Conservation (phyloP, 2,113 vertebrate genomes). For the Semicossyphus pulcher region DNA sequence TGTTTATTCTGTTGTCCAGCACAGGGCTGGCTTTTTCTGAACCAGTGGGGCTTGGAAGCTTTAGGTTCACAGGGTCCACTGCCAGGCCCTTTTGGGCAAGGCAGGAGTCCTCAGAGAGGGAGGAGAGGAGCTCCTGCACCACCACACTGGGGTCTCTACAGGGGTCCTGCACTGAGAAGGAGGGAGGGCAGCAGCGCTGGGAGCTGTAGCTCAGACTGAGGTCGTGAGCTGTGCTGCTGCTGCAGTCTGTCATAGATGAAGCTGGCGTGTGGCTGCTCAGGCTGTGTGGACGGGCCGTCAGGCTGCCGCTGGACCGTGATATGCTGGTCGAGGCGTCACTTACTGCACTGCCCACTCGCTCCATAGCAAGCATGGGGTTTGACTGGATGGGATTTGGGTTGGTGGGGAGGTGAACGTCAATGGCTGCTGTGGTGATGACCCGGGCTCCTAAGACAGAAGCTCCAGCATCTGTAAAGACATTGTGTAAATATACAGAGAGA, state of each 20-base stretch:
- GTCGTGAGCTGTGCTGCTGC: constrained; percentile 77
- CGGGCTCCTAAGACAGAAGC: constrained; percentile 83
- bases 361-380: constrained; percentile 80
- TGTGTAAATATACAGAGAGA: neutral
- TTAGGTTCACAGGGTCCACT: constrained; percentile 85
- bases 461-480: constrained; percentile 80
- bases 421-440: constrained; percentile 89
- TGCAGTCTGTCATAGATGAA: constrained; percentile 88
- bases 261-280: constrained; percentile 87
- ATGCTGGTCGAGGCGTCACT: constrained; percentile 83
- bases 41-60: constrained; percentile 82
- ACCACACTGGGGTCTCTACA: constrained; percentile 68
- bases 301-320: constrained; percentile 84
- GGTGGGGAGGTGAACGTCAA: constrained; percentile 89
- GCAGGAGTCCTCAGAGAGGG: constrained; percentile 88
- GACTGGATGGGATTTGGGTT: constrained; percentile 81
- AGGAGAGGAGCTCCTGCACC: constrained; percentile 89
- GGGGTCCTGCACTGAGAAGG: constrained; percentile 49
- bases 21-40: constrained; percentile 84
- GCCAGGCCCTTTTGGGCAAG: constrained; percentile 85
- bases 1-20: constrained; percentile 83
- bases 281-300: constrained; percentile 83
- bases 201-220: constrained; percentile 69
- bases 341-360: constrained; percentile 75
- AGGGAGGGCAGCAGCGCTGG: constrained; percentile 58